Evolutionary conservation across 2,113 vertebrate species (phyloP).

Genomic region (Callochromis pleurospilus): DNA sequence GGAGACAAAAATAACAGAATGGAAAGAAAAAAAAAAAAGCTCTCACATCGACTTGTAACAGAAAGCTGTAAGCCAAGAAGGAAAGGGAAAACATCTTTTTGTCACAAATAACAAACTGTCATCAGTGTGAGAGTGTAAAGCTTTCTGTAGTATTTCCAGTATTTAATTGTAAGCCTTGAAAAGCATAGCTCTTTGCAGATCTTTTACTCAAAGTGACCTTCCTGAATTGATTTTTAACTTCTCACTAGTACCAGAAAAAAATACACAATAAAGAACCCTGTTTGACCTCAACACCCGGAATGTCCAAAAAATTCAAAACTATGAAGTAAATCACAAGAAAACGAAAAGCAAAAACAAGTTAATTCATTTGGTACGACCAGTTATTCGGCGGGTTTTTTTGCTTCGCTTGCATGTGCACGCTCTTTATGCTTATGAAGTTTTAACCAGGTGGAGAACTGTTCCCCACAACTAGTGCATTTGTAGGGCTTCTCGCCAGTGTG

Average conservation of each 20-base stretch:
- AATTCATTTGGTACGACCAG: background rate
- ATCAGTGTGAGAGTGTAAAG: background rate
- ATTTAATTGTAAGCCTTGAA: background rate
- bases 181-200: background rate
- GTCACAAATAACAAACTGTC: background rate
- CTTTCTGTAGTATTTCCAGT: background rate
- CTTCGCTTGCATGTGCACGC: background rate
- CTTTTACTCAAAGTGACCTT: background rate
- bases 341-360: background rate
- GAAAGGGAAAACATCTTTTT: background rate
- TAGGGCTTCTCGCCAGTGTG: conserved; percentile 39
- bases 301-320: background rate
- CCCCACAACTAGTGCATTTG: conserved; percentile 4
- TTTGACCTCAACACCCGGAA: background rate
- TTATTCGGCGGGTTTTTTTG: background rate
- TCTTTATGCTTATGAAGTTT: conserved; percentile 26
- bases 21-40: background rate
- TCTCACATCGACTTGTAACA: background rate
- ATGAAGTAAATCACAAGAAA: background rate
- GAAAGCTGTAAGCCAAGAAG: background rate
- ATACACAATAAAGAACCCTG: background rate
- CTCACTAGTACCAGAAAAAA: background rate
- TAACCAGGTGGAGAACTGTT: conserved; percentile 21
- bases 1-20: background rate
- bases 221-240: background rate